A percentile compares a stretch with the other conserved stretches of the same genome.
Conservation (phyloP, 1,140 invertebrate species). For the Chrysopa pallens region DNA sequence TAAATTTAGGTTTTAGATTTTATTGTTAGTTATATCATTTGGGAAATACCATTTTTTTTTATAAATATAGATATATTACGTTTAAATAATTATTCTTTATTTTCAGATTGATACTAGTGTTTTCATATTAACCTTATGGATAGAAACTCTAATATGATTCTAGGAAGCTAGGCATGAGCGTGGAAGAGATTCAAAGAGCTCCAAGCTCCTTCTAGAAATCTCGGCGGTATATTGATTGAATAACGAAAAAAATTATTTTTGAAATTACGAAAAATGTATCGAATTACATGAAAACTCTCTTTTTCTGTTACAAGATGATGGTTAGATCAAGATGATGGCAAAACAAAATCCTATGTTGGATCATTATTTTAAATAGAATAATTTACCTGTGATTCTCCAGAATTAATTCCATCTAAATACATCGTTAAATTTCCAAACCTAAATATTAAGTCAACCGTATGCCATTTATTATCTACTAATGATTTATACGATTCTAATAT, state of each 20-base stretch:
- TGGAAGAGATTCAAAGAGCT: no score
- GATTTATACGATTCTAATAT: background rate
- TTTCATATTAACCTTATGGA: no score
- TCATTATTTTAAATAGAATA: conserved; percentile 1
- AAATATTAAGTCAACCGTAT: conserved; percentile 50
- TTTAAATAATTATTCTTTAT: background rate
- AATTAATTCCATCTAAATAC: conserved; percentile 24
- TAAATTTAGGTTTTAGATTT: no score
- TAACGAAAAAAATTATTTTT: background rate
- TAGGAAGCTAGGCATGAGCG: no score
- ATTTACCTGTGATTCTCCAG: conserved; percentile 23
- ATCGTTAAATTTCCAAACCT: conserved; percentile 43
- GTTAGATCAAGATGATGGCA: no score
- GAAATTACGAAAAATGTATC: conserved; percentile 1
- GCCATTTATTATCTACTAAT: conserved; percentile 63
- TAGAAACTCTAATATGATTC: no score
- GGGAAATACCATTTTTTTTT: background rate
- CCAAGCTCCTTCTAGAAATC: no score
- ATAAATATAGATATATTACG: background rate
- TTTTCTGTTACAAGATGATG: no score
- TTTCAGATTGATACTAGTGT: no score
- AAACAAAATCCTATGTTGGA: no score
- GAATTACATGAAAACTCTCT: conserved; percentile 4
- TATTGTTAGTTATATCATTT: background rate
- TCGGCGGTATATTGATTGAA: no score